Percentiles rank a stretch among this genome's conserved stretches.
These are phyloP conservation scores for Griposia aprilina DNA, from an alignment of 2,888 invertebrate species.

Conservation along the genomic window DNA sequence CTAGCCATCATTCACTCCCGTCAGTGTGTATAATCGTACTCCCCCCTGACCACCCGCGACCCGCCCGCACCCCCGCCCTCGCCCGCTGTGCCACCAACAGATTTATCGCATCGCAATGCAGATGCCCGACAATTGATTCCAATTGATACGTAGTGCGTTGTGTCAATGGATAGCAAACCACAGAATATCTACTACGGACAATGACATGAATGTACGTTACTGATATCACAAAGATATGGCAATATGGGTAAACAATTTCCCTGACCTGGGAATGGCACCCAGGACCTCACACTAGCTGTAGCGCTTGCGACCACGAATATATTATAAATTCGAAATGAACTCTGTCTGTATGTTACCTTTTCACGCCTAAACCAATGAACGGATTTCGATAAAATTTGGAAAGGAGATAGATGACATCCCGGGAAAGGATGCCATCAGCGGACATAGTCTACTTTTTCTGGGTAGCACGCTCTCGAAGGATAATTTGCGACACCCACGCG, in stretches of 20 bases:
- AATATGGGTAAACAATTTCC: neutral
- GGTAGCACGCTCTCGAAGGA: too few species aligned
- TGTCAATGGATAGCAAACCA: neutral
- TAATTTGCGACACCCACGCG: too few species aligned
- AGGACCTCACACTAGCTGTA: neutral
- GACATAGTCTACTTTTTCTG: too few species aligned
- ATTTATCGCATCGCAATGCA: conserved; percentile 77
- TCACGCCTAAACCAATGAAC: too few species aligned
- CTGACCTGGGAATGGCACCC: neutral
- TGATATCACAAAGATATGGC: neutral
- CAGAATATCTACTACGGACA: conserved; percentile 15
- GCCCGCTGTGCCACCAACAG: conserved; percentile 52
- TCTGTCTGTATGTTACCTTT: too few species aligned
- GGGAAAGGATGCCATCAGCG: too few species aligned
- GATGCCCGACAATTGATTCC: conserved; percentile 73
- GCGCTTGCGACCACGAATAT: neutral
- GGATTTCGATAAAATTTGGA: too few species aligned
- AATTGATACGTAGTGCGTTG: conserved; percentile 65
- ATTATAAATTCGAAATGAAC: too few species aligned
- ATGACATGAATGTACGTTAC: neutral
- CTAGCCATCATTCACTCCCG: conserved; percentile 29
- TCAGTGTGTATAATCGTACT: conserved; percentile 38
- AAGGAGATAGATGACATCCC: too few species aligned
- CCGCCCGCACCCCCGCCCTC: neutral
- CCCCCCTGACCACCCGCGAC: neutral